A percentile compares a stretch with the other conserved stretches of the same genome.
These are phyloP conservation scores for Tenthredo amoena DNA, from an alignment of 2,888 invertebrate species.

Conservation along the genomic window DNA sequence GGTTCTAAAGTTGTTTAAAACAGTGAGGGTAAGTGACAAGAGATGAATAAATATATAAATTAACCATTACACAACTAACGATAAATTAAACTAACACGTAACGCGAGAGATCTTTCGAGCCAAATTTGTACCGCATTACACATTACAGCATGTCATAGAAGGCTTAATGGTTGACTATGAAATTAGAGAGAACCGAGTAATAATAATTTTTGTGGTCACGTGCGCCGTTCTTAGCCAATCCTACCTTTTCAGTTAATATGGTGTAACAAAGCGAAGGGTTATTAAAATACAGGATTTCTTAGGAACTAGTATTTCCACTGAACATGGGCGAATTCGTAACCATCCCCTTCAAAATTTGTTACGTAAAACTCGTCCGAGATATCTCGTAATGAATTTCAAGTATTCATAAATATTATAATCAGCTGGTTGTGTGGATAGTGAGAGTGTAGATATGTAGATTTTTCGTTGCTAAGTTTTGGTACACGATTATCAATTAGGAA, in stretches of 20 bases:
- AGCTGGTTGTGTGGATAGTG: not conserved
- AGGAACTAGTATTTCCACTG: not conserved
- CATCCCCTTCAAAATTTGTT: not conserved
- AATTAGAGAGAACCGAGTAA: slow-evolving; percentile 31
- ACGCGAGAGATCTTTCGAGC: slow-evolving; percentile 18
- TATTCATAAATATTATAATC: slow-evolving; percentile 52
- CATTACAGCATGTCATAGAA: slow-evolving; percentile 19
- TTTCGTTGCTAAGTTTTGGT: slow-evolving; percentile 33
- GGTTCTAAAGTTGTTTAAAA: slow-evolving; percentile 60
- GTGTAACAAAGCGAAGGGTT: not conserved
- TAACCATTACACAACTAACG: not conserved
- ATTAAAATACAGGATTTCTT: not conserved
- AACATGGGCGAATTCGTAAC: not conserved
- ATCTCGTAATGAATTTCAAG: slow-evolving; percentile 16
- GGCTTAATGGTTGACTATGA: slow-evolving; percentile 34
- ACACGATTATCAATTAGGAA: slow-evolving; percentile 49
- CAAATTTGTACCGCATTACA: slow-evolving; percentile 20
- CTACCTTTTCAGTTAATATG: not conserved
- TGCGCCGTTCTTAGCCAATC: not conserved
- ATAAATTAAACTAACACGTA: slow-evolving; percentile 27
- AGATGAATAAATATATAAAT: not conserved
- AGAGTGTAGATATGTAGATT: slow-evolving; percentile 40
- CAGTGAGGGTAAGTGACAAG: slow-evolving; percentile 65
- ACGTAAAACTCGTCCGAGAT: not conserved
- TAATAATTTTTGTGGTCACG: slow-evolving; percentile 11